Percentiles rank a stretch among this genome's conserved stretches.
Evolutionary conservation across 2,113 vertebrate species (phyloP).

Genomic region (Brachyistius frenatus): DNA sequence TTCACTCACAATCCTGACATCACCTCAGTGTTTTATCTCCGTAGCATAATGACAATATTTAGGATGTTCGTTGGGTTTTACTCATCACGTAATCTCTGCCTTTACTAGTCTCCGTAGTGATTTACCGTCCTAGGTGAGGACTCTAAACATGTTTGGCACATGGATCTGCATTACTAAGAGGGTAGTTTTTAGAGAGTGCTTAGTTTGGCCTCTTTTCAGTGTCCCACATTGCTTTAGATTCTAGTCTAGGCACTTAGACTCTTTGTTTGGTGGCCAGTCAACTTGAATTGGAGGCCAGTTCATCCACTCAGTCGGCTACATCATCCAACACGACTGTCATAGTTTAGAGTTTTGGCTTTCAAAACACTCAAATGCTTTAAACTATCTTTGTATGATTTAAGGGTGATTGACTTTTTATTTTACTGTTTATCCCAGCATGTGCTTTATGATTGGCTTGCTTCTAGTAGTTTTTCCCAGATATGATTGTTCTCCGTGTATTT

Average conservation of each 20-base stretch:
- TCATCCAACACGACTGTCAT: not conserved
- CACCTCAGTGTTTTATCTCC: not conserved
- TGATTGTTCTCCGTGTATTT: not conserved
- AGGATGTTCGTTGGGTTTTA: no score
- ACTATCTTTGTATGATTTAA: not conserved
- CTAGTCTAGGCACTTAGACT: not conserved
- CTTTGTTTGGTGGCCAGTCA: constrained; percentile 28
- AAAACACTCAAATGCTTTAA: not conserved
- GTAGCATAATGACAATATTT: no score
- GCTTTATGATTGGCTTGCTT: not conserved
- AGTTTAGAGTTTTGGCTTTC: not conserved
- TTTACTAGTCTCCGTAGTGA: not conserved
- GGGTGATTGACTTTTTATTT: not conserved
- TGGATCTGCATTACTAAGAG: not conserved
- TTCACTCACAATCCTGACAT: not conserved
- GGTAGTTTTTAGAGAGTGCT: not conserved
- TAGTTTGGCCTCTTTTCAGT: not conserved
- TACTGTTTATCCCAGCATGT: not conserved
- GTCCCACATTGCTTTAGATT: constrained; percentile 6
- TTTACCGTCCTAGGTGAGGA: constrained; percentile 17
- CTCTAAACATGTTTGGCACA: constrained; percentile 15
- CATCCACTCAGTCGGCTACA: not conserved
- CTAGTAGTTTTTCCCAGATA: not conserved
- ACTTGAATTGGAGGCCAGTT: not conserved
- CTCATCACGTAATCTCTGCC: not conserved